Base-by-base conservation (phyloP, 2,888 invertebrate species). In the Steinernema scapterisci region DNA sequence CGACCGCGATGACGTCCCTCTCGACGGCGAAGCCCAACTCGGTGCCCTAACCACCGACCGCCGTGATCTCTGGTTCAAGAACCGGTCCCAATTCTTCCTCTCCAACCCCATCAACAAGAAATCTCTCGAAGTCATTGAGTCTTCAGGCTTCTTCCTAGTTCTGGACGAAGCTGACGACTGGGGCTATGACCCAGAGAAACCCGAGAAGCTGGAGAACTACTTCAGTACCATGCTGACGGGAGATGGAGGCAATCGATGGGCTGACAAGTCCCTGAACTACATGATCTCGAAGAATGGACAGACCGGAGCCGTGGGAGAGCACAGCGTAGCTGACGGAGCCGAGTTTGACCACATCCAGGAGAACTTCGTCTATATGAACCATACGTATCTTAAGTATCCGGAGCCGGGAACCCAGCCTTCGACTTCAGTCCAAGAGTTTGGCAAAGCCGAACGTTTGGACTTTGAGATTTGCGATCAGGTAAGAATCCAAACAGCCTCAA, bases 1-100 rank as follows among this genome's bases (percentile, higher is more conserved):
- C 54, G 44, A 51, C n/a, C 79, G 84, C 51, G 75, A 76, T 7
- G 78, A 80, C 25, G 43, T 25, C 7, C 76, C 81, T 0, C 72
- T 73, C 43, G 79, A 80, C 71, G 77, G 70, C n/a, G 78, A 78
- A 19, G 79, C 31, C 16, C 1, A 31, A 13, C 63, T 63, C 1
- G 63, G 31, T 3, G 63, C 63, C 11, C 19, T 63, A 11, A 63
- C 63, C 27, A 63, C 63, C n/a, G 63, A 63, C 16, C 27, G 31
- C 6, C 63, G 63, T 19, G 63, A 63, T 13, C 63, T 27, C 25
- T 71, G 71, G 71, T 21, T n/a, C 19, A 43, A 23, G 23, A 71
- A 71, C 19, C 71, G 71, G 16, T 7, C 44, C 5, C 23, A 71
- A 25, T 71, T 71, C 71, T 71, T 71, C 45, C 31, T 63, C 7